Percentiles rank a stretch among this genome's conserved stretches.
Conservation (phyloP, 2,888 invertebrate species). For the Sphaeridia pumilis region DNA sequence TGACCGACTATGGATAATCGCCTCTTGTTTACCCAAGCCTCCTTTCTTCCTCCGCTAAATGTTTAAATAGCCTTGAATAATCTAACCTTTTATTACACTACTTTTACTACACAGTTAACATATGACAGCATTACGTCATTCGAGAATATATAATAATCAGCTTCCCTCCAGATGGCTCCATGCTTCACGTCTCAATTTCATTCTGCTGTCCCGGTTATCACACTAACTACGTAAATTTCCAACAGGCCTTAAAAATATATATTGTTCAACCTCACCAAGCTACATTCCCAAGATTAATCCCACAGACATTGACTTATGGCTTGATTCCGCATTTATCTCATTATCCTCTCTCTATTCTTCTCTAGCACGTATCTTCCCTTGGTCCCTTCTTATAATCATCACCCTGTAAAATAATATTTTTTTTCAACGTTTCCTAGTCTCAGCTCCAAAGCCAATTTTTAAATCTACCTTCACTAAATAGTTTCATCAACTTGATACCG, state of each 20-base stretch:
- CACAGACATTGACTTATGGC: constrained; percentile 24
- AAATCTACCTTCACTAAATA: not conserved
- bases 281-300: constrained; percentile 20
- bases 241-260: too few species aligned
- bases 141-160: not conserved
- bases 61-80: constrained; percentile 1
- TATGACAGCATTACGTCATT: not conserved
- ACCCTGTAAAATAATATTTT: not conserved
- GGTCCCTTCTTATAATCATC: not conserved
- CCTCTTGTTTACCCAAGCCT: constrained; percentile 2
- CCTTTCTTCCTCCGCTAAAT: not conserved
- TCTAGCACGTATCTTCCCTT: not conserved
- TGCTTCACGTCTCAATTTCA: not conserved
- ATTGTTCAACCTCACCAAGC: constrained; percentile 7
- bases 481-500: not conserved
- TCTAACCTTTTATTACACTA: too few species aligned
- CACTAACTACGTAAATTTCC: too few species aligned
- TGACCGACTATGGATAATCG: not conserved
- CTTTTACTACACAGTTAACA: too few species aligned
- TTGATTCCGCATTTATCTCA: constrained; percentile 13
- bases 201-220: too few species aligned
- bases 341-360: not conserved
- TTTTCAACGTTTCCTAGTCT: not conserved
- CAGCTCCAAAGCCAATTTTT: not conserved
- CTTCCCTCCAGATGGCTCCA: constrained; percentile 1